These are phyloP conservation scores for Amblyraja radiata DNA, from an alignment of 2,797 vertebrate genomes.

Conservation along the genomic window DNA sequence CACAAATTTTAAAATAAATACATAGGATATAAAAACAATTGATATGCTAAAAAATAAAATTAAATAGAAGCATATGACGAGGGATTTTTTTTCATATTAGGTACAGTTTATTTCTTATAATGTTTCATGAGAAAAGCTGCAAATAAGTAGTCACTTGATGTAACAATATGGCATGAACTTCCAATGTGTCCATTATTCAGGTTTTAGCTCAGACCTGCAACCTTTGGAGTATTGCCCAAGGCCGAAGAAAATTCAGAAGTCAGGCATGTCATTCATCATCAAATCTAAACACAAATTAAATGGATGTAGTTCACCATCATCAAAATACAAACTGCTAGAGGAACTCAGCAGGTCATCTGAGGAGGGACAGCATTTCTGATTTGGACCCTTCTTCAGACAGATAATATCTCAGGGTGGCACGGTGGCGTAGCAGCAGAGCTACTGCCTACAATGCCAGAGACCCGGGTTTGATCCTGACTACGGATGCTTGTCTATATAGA, in stretches of 20 bases:
- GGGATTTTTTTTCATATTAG: neutral
- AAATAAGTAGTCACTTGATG: neutral
- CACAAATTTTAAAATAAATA: neutral
- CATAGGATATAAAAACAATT: neutral
- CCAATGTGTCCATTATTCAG: neutral
- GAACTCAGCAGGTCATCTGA: too few relatives aligned
- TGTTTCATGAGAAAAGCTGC: neutral
- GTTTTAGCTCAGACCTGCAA: neutral
- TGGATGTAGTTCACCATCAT: neutral
- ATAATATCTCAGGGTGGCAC: too few relatives aligned
- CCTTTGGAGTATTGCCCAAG: neutral
- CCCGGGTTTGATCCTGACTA: too few relatives aligned
- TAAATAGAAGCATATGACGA: neutral
- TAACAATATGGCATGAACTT: neutral
- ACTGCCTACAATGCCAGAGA: too few relatives aligned
- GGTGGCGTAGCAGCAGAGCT: too few relatives aligned
- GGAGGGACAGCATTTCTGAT: too few relatives aligned
- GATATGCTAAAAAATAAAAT: neutral
- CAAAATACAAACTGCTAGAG: too few relatives aligned
- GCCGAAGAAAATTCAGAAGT: neutral
- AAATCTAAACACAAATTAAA: neutral
- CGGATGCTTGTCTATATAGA: too few relatives aligned
- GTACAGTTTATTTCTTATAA: neutral
- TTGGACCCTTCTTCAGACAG: too few relatives aligned
- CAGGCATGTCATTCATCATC: neutral